Evolutionary conservation across 2,797 vertebrate genomes (phyloP), one percentile per base, ranked within the genome.

Genomic region (Morus bassanus): DNA sequence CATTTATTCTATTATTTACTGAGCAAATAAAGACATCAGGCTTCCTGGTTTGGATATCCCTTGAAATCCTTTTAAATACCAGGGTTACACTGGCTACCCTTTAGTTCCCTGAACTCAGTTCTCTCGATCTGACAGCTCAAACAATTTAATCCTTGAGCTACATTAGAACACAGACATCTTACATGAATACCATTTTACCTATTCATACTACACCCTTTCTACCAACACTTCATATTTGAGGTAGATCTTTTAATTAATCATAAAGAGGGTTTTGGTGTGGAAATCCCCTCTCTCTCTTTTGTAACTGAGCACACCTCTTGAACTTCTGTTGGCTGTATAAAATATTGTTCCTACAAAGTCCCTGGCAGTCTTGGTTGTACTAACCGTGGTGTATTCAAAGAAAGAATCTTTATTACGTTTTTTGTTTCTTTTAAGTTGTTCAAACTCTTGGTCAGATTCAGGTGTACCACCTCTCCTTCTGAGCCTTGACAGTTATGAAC

Each of bases 321-420:
- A 69, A 35, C 7, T 50, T 41, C 24, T 45, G 0, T 8, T 57
- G 6, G 2, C 6, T 50, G 10, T 23, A 10, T 28, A 64, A 79
- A 64, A 19, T 28, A 27, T 6, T 54, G 3, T 15, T 27, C 41
- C 39, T 57, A 57, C 18, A n/a, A 64, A 33, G 13, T 91, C 23
- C 18, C 6, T 16, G 14, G 18, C 7, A 59, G 24, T 18, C 18
- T 27, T 57, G 18, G 25, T 60, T 7, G 1, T 61, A 31, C 6
- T 28, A 21, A 37, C 5, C 11, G 8, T 59, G 41, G 15, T 31
- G 7, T 14, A 14, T 43, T 60, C 27, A 64, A 59, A 75, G 27
- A 22, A 37, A 3, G 1, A 72, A 67, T 28, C 7, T 23, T 80
- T 54, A 50, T 28, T 33, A 8, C 0, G 0, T 15, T 18, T 50